Evolutionary conservation across 2,888 invertebrate species (phyloP).

Genomic region (Platerodrilus igneus): DNA sequence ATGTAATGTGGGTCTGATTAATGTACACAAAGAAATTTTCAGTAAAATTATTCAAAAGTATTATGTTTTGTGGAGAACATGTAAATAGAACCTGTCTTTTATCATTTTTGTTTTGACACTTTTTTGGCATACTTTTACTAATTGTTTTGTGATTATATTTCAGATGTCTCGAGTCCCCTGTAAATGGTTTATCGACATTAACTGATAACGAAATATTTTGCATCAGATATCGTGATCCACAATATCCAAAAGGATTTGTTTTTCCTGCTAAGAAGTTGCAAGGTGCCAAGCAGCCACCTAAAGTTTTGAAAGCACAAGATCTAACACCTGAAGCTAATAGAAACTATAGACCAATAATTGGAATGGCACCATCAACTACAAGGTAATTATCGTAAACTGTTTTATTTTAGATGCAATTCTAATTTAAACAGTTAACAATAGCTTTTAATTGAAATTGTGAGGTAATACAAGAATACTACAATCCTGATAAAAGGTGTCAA

Average conservation of each 20-base stretch:
- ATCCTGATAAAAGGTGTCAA: no score
- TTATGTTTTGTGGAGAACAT: constrained; percentile 6
- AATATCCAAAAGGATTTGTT: constrained; percentile 66
- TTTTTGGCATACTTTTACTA: constrained; percentile 12
- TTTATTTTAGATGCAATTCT: neutral
- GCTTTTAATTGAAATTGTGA: no score
- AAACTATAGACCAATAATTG: constrained; percentile 74
- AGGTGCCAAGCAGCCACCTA: constrained; percentile 65
- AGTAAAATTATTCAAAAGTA: neutral
- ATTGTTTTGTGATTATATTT: no score
- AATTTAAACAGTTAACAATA: constrained; percentile 2
- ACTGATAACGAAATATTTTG: constrained; percentile 58
- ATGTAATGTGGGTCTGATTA: neutral
- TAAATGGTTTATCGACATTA: constrained; percentile 62
- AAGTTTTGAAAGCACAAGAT: constrained; percentile 75
- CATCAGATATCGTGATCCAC: constrained; percentile 74
- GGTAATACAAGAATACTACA: no score
- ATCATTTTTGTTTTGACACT: constrained; percentile 4
- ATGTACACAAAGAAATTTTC: neutral
- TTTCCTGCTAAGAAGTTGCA: constrained; percentile 71
- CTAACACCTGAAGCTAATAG: constrained; percentile 59
- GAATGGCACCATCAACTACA: constrained; percentile 49
- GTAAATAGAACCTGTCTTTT: no score
- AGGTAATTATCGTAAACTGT: constrained; percentile 31
- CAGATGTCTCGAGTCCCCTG: constrained; percentile 57